Evolutionary conservation across 2,888 invertebrate species (phyloP).

Genomic region (Philhelius pedissequus): DNA sequence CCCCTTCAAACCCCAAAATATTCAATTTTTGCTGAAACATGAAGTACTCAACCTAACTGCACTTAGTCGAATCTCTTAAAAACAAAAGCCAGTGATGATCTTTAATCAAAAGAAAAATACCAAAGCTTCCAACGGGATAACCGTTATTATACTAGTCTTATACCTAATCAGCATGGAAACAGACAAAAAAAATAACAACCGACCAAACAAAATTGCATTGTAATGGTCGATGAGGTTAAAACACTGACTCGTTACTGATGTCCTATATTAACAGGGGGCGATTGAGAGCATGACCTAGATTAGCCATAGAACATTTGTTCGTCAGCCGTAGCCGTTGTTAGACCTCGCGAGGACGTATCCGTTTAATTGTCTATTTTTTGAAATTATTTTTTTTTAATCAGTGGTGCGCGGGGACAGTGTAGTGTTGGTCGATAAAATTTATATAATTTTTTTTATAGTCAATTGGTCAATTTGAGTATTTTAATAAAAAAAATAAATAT

Average conservation of each 20-base stretch:
- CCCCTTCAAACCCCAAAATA: too few relatives aligned
- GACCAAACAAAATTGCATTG: background rate
- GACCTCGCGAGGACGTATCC: slow-evolving; percentile 70
- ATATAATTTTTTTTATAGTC: slow-evolving; percentile 45
- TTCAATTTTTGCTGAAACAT: background rate
- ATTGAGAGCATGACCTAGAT: slow-evolving; percentile 1
- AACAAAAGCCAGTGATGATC: background rate
- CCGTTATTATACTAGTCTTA: background rate
- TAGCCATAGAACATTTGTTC: slow-evolving; percentile 74
- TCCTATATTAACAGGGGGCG: background rate
- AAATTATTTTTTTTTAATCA: slow-evolving; percentile 29
- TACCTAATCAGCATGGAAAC: background rate
- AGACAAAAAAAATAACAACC: background rate
- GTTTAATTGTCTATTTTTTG: slow-evolving; percentile 62
- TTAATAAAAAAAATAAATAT: background rate
- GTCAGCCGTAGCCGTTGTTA: slow-evolving; percentile 73
- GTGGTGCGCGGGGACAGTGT: slow-evolving; percentile 69
- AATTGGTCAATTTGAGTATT: slow-evolving; percentile 39
- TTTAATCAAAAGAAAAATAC: background rate
- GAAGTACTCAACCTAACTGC: background rate
- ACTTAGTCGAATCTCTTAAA: background rate
- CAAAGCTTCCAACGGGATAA: background rate
- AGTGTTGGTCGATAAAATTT: slow-evolving; percentile 49
- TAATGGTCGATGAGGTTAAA: background rate
- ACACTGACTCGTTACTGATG: background rate